Conservation (phyloP, 1,140 invertebrate species). For the Pseudoatta argentina region DNA sequence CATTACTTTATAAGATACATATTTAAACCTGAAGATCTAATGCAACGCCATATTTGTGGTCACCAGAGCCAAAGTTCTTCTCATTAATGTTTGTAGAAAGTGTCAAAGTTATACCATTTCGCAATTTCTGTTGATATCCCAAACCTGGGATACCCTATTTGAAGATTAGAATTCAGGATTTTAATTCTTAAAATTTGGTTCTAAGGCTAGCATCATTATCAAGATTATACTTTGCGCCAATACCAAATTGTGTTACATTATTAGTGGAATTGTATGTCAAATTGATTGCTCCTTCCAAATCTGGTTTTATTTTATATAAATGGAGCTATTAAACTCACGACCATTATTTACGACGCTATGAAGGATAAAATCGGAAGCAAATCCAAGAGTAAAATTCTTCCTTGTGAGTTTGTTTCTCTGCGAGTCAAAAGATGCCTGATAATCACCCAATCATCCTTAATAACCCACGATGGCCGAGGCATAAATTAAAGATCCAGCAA, state of each 20-base stretch:
- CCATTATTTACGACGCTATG: conserved; percentile 98
- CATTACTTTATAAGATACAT: conserved; percentile 75
- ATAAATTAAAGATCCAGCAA: conserved; percentile 94
- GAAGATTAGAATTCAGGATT: conserved; percentile 95
- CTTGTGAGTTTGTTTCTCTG: conserved; percentile 95
- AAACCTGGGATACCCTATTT: conserved; percentile 91
- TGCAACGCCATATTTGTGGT: conserved; percentile 97
- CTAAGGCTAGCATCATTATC: conserved; percentile 91
- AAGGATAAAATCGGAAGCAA: conserved; percentile 95
- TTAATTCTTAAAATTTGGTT: no score
- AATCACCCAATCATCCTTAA: conserved; percentile 96
- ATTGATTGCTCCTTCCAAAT: conserved; percentile 95
- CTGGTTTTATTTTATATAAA: conserved; percentile 96
- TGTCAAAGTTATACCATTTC: conserved; percentile 95
- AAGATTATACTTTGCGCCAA: conserved; percentile 96
- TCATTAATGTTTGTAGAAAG: conserved; percentile 97
- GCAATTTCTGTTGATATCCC: conserved; percentile 96
- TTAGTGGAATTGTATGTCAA: conserved; percentile 96
- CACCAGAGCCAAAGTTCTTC: conserved; percentile 98
- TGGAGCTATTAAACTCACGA: conserved; percentile 95
- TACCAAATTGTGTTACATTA: conserved; percentile 92
- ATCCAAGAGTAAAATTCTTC: conserved; percentile 98
- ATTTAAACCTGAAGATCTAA: conserved; percentile 96
- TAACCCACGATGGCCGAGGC: conserved; percentile 95
- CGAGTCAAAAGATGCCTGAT: conserved; percentile 96